phyloP scores from a whole-genome alignment of 1,140 invertebrate species.

The Drosophila cardini region DNA sequence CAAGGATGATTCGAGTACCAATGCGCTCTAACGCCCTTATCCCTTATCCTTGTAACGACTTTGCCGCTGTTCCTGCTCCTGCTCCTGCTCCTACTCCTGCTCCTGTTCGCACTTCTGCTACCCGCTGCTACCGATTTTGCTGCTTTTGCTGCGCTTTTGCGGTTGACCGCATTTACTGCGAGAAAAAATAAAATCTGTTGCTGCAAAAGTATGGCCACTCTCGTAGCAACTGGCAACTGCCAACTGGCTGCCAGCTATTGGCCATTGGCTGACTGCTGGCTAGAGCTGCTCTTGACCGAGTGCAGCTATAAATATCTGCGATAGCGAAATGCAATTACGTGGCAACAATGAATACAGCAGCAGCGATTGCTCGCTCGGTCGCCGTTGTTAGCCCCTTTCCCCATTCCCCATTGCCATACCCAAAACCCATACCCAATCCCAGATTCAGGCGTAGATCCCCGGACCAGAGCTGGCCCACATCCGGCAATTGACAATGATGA shows the following conservation, averaged over 20 bases:
- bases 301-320: conserved; percentile 82
- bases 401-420: conserved; percentile 3
- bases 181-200: conserved; percentile 75
- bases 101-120: too few species aligned
- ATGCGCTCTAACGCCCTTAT: conserved; percentile 79
- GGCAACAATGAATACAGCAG: conserved; percentile 82
- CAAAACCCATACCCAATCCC: too few species aligned
- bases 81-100: conserved; percentile 29
- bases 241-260: conserved; percentile 15
- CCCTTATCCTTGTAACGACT: conserved; percentile 81
- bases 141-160: conserved; percentile 80
- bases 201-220: conserved; percentile 76
- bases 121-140: conserved; percentile 14
- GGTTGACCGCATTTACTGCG: conserved; percentile 81
- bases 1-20: conserved; percentile 33
- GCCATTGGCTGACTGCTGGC: conserved; percentile 10
- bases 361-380: conserved; percentile 71
- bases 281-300: conserved; percentile 75
- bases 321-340: conserved; percentile 83
- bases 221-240: conserved; percentile 13
- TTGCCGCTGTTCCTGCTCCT: conserved; percentile 43
- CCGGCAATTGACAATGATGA: conserved; percentile 82
- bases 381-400: conserved; percentile 34
- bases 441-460: too few species aligned
- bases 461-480: conserved; percentile 49